phyloP scores from a whole-genome alignment of 1,140 invertebrate genomes.

The Dufourea novaeangliae region DNA sequence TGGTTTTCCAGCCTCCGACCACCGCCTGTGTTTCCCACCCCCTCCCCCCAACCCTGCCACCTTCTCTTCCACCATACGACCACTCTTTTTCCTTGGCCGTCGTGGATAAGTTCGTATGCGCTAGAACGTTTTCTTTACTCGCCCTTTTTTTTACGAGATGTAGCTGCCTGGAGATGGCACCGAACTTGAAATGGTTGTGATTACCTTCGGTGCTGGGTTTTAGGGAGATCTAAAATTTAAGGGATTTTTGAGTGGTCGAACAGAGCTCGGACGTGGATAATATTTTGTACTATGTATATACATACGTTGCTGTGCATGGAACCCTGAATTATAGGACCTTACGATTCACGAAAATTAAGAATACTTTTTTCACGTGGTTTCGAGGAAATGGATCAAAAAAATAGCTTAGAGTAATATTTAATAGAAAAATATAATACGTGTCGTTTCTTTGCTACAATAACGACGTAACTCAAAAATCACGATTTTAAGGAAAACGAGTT shows the following conservation, averaged over 20 bases:
- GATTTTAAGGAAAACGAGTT: too few relatives aligned
- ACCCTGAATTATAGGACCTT: too few relatives aligned
- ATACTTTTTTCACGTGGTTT: too few relatives aligned
- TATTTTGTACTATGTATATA: too few relatives aligned
- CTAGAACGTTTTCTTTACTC: slow-evolving; percentile 24
- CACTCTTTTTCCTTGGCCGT: not conserved
- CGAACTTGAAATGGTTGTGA: slow-evolving; percentile 11
- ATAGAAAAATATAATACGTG: too few relatives aligned
- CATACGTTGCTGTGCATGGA: too few relatives aligned
- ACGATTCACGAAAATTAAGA: too few relatives aligned
- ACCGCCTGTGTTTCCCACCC: not conserved
- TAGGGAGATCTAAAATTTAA: slow-evolving; percentile 16
- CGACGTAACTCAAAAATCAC: too few relatives aligned
- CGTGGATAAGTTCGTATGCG: slow-evolving; percentile 1
- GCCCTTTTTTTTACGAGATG: not conserved
- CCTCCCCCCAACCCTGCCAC: not conserved
- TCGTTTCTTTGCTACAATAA: too few relatives aligned
- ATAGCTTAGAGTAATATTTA: too few relatives aligned
- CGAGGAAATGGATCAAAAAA: too few relatives aligned
- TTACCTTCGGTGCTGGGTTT: slow-evolving; percentile 1
- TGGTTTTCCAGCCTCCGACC: slow-evolving; percentile 45
- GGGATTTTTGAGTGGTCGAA: not conserved
- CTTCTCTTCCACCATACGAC: not conserved
- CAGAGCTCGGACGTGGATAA: not conserved
- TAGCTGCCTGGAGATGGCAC: not conserved